phyloP scores from a whole-genome alignment of 2,113 vertebrate species.

The Esox niger region DNA sequence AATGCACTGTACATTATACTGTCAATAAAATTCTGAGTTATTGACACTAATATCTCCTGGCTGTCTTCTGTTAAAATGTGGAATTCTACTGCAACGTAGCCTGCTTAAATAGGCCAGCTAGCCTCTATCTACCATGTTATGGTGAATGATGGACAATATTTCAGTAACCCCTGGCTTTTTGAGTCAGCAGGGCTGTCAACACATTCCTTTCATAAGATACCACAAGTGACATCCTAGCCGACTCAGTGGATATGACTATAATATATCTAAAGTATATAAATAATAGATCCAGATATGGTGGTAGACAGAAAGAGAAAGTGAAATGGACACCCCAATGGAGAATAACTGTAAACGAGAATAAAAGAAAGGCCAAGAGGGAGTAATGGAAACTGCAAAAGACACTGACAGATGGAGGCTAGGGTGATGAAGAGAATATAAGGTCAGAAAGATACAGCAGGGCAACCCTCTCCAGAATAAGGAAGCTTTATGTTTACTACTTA shows the following conservation, averaged over 20 bases:
- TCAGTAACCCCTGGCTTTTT: background rate
- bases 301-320: conserved; percentile 13
- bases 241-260: too few species aligned
- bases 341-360: background rate
- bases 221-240: too few species aligned
- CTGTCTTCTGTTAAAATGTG: too few species aligned
- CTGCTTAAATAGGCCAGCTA: background rate
- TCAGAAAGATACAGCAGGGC: background rate
- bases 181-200: too few species aligned
- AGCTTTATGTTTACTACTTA: background rate
- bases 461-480: background rate
- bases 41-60: background rate
- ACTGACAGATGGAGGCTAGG: background rate
- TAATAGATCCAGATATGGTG: background rate
- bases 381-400: background rate
- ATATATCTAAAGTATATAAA: too few species aligned
- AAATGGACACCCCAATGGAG: background rate
- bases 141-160: background rate
- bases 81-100: background rate
- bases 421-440: background rate
- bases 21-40: too few species aligned
- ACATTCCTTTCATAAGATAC: too few species aligned
- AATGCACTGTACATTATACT: too few species aligned
- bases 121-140: background rate
- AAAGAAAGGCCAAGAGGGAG: background rate